Evolutionary conservation across 2,113 vertebrate genomes (phyloP).

Genomic region (Ptilonorhynchus violaceus): DNA sequence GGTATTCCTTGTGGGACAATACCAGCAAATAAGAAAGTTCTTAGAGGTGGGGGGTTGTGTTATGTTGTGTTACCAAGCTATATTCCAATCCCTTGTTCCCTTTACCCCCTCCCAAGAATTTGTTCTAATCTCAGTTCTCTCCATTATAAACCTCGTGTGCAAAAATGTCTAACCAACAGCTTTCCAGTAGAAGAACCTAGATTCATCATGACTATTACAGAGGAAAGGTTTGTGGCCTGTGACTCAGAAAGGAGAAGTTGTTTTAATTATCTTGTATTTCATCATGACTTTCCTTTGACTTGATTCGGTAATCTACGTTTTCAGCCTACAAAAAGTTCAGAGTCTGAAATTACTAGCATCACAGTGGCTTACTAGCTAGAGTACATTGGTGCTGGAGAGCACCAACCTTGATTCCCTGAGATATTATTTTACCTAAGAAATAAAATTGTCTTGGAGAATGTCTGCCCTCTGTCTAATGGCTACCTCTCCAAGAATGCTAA

Average conservation of each 20-base stretch:
- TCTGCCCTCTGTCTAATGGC: not conserved
- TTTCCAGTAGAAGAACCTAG: not conserved
- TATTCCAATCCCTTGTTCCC: not conserved
- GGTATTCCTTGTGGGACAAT: not conserved
- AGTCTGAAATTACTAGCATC: not conserved
- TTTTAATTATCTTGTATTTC: not conserved
- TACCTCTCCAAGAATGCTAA: not conserved
- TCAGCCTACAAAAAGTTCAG: not conserved
- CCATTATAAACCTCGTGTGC: not conserved
- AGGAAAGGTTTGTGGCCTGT: not conserved
- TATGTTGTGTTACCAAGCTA: not conserved
- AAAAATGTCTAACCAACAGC: not conserved
- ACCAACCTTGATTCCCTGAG: not conserved
- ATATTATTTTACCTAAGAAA: not conserved
- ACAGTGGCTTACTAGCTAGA: not conserved
- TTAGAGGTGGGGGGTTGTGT: fast-evolving
- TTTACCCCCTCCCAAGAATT: not conserved
- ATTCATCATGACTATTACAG: not conserved
- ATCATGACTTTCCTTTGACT: not conserved
- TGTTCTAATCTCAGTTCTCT: not conserved
- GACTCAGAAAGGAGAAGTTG: not conserved
- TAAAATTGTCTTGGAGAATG: not conserved
- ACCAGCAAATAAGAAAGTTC: not conserved
- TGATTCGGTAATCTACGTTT: not conserved
- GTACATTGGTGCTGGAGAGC: not conserved